Percentiles rank a stretch among this genome's conserved stretches.
These are phyloP conservation scores for Herpetotheres cachinnans DNA, from an alignment of 2,113 vertebrate genomes.

Conservation along the genomic window DNA sequence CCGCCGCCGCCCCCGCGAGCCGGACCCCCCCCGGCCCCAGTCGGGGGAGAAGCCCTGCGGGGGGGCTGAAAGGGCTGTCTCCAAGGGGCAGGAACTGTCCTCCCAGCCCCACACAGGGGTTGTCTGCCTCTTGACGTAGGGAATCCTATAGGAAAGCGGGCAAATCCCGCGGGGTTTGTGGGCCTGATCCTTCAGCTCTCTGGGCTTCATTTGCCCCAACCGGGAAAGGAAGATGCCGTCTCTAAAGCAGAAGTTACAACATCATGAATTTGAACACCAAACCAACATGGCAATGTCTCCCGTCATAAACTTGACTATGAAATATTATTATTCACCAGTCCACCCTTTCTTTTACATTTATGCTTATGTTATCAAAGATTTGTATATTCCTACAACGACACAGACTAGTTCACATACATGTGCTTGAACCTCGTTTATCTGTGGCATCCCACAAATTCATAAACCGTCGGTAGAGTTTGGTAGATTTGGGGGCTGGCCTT, in stretches of 20 bases:
- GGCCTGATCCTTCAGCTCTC: neutral
- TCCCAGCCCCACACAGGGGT: accelerated
- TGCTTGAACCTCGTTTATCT: neutral
- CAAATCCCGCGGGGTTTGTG: neutral
- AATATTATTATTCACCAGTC: neutral
- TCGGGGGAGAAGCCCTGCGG: accelerated
- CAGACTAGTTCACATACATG: neutral
- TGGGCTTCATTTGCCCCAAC: accelerated
- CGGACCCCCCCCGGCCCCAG: neutral
- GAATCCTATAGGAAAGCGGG: neutral
- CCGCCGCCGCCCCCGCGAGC: neutral
- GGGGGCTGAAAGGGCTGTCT: neutral
- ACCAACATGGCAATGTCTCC: neutral
- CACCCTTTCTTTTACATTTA: neutral
- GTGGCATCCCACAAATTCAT: neutral
- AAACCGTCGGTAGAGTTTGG: neutral
- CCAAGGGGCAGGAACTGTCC: neutral
- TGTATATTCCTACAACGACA: neutral
- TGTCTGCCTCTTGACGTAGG: neutral
- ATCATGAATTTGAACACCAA: neutral
- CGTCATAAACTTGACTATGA: neutral
- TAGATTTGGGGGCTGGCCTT: neutral
- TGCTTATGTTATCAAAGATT: neutral
- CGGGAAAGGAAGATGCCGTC: neutral
- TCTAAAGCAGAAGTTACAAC: neutral